Base-by-base conservation (phyloP, 1,140 invertebrate genomes). In the Zaprionus kolodkinae region DNA sequence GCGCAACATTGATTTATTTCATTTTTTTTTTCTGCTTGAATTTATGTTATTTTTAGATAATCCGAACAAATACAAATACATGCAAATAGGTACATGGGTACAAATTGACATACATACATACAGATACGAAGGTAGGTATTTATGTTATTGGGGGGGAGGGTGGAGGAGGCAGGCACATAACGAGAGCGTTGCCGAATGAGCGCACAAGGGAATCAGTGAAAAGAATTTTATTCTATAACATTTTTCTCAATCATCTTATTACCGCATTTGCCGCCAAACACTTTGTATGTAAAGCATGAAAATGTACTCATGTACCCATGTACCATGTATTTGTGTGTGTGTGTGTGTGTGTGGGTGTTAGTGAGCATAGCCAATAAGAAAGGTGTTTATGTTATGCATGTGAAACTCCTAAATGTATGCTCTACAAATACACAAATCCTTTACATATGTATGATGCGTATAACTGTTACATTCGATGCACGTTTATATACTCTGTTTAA, bases 41-140 rank as follows among this genome's bases (percentile, higher is more conserved):
- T 65, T 57, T 59, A 64, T 75, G 60, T 64, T 75, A 75, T 75
- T 75, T 71, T 60, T 75, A 70, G 72, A 40, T 36, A 55, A 55
- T 13, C 33, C 15, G 15, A 64, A 50, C 64, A 60, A 54, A 61
- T 27, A 27, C 27, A 21, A 17, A 17, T 48, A 61, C 36, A 12
- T 15, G 21, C 36, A 38, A n/a, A 10, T 45, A 61, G 30, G 35
- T 10, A 67, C 38, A 60, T 30, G 33, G 33, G 33, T 35, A 10
- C 33, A 35, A 10, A 35, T 30, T 30, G 3, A 65, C 36, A n/a
- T 72, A 60, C 33, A 48, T 64, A 60, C 30, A 15, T 40, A 36
- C n/a, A 48, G 7, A 35, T 61, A 45, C n/a, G 10, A 48, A 33
- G 3, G 35, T 45, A 33, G 9, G 35, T 69, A 52, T 61, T 52